phyloP scores from a whole-genome alignment of 64 coral and sea anemone genomes.

The Pocillopora damicornis region DNA sequence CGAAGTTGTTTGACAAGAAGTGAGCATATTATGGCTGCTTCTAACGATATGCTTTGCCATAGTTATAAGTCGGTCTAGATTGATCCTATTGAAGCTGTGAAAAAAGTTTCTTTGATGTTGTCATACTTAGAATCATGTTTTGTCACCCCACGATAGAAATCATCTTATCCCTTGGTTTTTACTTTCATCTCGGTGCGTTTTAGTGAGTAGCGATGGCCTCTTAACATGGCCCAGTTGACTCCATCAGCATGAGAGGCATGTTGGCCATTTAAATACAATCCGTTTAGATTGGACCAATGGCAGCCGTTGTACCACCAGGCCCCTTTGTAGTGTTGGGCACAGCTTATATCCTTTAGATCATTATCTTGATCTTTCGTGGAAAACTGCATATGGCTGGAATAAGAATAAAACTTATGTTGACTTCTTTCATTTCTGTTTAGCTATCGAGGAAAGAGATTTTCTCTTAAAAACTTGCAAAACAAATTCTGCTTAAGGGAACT shows the following conservation, averaged over 20 bases:
- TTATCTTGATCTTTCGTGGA: background rate
- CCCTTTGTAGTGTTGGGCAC: background rate
- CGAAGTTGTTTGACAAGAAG: too few relatives aligned
- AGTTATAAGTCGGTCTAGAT: too few relatives aligned
- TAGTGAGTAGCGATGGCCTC: background rate
- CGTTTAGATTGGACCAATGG: background rate
- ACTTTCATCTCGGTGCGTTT: constrained; percentile 41
- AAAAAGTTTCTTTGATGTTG: too few relatives aligned
- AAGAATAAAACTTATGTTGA: background rate
- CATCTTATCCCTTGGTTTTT: background rate
- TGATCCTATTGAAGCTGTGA: too few relatives aligned
- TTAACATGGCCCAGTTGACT: constrained; percentile 4
- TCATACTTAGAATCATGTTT: too few relatives aligned
- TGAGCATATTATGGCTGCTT: too few relatives aligned
- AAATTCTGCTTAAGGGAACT: background rate
- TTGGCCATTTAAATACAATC: background rate
- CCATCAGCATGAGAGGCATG: constrained; percentile 8
- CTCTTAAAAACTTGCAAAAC: background rate
- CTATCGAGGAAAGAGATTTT: background rate
- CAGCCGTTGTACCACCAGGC: constrained; percentile 32
- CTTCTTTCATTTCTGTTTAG: background rate
- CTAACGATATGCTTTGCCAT: too few relatives aligned
- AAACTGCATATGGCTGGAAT: background rate
- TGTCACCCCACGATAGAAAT: too few relatives aligned
- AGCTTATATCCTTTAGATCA: background rate